Evolutionary conservation across 2,888 invertebrate species (phyloP), one percentile per base, ranked within the genome.

Genomic region (Antheraea assamensis): DNA sequence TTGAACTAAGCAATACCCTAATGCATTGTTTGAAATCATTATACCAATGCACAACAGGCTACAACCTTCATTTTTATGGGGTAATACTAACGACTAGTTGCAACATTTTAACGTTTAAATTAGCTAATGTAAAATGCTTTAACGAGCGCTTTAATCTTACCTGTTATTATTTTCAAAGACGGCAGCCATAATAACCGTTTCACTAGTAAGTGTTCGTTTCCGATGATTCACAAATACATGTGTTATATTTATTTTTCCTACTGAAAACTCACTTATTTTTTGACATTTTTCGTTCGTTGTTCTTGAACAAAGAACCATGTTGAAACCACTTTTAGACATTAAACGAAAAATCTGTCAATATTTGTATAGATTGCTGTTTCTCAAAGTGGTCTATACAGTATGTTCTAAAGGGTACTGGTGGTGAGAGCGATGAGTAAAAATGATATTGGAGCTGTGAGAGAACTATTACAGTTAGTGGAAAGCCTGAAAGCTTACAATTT

Each of bases 221-320:
- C 30, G 70, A 76, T 72, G 71, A 73, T 70, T 76, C 73, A 71
- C 72, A 72, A 75, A 76, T 70, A 64, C 47, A 72, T 21, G n/a
- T 68, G 27, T 15, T 61, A 61, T 76, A 75, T 81, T 79, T 83
- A 74, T 79, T 77, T 75, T 72, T 72, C 74, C 74, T 52, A 73
- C 72, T 74, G 72, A 74, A 75, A 78, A 75, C 70, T 71, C 74
- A 78, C 77, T 75, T 74, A 77, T 35, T 76, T 73, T 78, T 79
- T 75, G 76, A 79, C 79, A 81, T 77, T 76, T 8, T 68, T 35
- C 68, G 21, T 31, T 68, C 35, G 21, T 21, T 35, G n/a, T 5
- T 35, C n/a, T 68, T 35, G 19, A 68, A 68, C 35, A 35, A 66
- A 66, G 30, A 31, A 21, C 31, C 4, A 27, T 30, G 66, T 66